Percentiles rank a stretch among this genome's conserved stretches.
phyloP scores from a whole-genome alignment of 2,888 invertebrate genomes.

The Anoncus sp. region DNA sequence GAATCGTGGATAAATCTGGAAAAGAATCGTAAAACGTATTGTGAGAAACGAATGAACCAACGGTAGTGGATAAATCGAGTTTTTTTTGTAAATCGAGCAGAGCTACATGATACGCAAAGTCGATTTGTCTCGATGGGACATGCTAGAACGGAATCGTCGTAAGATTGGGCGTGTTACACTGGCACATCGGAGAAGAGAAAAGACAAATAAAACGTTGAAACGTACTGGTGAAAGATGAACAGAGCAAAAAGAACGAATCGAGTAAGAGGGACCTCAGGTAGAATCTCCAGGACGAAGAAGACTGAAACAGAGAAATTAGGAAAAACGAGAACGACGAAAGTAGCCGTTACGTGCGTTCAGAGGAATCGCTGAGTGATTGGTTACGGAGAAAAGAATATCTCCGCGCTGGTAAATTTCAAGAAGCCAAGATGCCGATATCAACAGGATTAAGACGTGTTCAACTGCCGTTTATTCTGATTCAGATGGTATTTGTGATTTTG shows the following conservation, averaged over 20 bases:
- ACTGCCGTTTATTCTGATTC: constrained; percentile 43
- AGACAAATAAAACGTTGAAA: background rate
- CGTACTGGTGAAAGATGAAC: constrained; percentile 52
- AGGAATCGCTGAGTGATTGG: constrained; percentile 31
- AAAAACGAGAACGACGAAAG: constrained; percentile 16
- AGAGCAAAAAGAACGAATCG: constrained; percentile 28
- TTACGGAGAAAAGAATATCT: constrained; percentile 23
- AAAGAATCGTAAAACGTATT: too few species aligned
- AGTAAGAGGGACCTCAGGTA: constrained; percentile 28
- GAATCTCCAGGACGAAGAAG: constrained; percentile 4
- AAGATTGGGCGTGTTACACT: constrained; percentile 44
- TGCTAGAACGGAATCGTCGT: constrained; percentile 17
- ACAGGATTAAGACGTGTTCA: constrained; percentile 6
- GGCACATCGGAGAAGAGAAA: constrained; percentile 11
- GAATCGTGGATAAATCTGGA: background rate
- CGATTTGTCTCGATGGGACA: constrained; percentile 29
- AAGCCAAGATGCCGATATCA: constrained; percentile 71
- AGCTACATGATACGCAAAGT: constrained; percentile 29
- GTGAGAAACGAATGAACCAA: too few species aligned
- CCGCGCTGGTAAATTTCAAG: constrained; percentile 2
- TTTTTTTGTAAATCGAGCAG: background rate
- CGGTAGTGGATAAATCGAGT: background rate
- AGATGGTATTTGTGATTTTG: constrained; percentile 70
- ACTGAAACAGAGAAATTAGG: constrained; percentile 14
- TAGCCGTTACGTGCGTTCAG: background rate